Conservation (phyloP, 1,140 invertebrate species). For the Scylla paramamosain region DNA sequence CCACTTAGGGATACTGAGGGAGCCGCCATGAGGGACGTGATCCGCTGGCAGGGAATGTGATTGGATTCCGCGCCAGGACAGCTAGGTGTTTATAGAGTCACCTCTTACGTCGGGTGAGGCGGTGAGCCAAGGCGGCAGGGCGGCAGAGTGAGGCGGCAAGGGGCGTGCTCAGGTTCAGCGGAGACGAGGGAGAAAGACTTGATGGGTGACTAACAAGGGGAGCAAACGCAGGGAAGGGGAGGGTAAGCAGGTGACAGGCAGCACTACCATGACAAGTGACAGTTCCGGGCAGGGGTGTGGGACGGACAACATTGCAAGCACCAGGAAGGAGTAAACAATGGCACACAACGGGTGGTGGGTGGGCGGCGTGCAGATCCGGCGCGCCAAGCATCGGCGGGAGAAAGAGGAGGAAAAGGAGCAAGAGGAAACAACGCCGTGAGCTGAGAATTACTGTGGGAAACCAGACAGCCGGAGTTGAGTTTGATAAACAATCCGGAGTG, state of each 20-base stretch:
- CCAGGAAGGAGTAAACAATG: neutral
- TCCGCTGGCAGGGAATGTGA: too few relatives aligned
- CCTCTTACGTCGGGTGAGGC: neutral
- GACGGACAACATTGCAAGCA: neutral
- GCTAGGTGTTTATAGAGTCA: neutral
- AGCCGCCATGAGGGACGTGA: too few relatives aligned
- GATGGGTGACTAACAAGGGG: neutral
- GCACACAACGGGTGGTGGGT: neutral
- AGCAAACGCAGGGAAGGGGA: neutral
- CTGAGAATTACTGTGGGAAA: slow-evolving; percentile 24
- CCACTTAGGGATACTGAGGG: neutral
- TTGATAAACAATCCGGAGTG: slow-evolving; percentile 58
- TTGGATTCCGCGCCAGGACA: too few relatives aligned
- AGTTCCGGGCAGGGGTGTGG: neutral
- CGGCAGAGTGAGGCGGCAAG: neutral
- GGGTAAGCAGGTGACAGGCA: neutral
- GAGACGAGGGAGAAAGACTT: neutral
- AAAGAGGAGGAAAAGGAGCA: neutral
- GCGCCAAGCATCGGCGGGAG: neutral
- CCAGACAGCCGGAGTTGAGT: slow-evolving; percentile 38
- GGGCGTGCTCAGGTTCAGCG: neutral
- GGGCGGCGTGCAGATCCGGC: neutral
- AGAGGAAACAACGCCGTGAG: neutral
- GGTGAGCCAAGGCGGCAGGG: neutral
- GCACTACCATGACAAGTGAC: neutral